Percentiles rank a stretch among this genome's conserved stretches.
Evolutionary conservation across 92 coral and sea anemone genomes (phyloP).

Genomic region (Umimayanthus chanpuru): DNA sequence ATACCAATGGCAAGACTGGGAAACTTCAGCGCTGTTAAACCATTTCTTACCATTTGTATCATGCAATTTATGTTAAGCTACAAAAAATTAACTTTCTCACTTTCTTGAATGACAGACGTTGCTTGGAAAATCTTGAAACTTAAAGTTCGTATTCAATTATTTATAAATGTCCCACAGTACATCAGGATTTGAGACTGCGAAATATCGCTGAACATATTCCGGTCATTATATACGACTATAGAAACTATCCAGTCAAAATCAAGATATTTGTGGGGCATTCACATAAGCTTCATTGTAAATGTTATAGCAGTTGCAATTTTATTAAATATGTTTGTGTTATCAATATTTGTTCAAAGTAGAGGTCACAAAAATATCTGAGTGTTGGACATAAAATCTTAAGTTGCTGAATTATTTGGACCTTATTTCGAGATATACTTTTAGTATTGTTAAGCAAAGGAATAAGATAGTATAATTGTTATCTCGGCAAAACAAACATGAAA

Average conservation of each 20-base stretch:
- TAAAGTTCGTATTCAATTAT: background rate
- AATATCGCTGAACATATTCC: background rate
- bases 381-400: constrained; percentile 19
- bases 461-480: too few species aligned
- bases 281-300: background rate
- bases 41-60: background rate
- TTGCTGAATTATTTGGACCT: constrained; percentile 3
- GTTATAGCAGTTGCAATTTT: background rate
- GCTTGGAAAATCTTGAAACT: background rate
- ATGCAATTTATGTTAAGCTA: background rate
- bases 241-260: background rate
- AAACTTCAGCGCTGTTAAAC: background rate
- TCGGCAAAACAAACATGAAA: background rate
- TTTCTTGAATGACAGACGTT: background rate
- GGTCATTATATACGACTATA: background rate
- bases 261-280: constrained; percentile 1
- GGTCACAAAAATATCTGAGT: constrained; percentile 37
- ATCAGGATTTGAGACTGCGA: background rate
- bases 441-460: background rate
- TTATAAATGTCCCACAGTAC: constrained; percentile 3
- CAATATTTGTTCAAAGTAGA: background rate
- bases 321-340: constrained; percentile 34
- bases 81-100: background rate
- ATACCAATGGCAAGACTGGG: background rate
- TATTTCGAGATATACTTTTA: too few species aligned